Evolutionary conservation across 37 sponge, comb jelly and placozoan genomes (phyloP).

Genomic region (Diacarnus erythraeanus): DNA sequence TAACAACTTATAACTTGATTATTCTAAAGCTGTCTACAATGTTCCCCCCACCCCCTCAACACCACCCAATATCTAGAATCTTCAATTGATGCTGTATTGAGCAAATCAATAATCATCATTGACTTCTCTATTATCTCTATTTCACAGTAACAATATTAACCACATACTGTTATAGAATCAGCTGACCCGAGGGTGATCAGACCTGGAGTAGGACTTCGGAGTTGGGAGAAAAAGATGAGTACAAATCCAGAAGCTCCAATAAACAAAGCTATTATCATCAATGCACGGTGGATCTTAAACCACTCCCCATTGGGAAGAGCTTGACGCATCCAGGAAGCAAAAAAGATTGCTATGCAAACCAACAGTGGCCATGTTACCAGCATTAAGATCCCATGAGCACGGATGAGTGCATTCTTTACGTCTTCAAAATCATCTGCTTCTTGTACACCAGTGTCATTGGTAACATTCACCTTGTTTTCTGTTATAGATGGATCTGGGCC

Average conservation of each 20-base stretch:
- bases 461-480: background rate
- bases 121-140: too few relatives aligned
- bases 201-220: background rate
- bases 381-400: constrained; percentile 63
- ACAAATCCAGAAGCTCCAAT: background rate
- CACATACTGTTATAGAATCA: background rate
- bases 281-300: constrained; percentile 48
- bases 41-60: background rate
- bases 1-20: background rate
- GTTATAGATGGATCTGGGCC: background rate
- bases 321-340: constrained; percentile 70
- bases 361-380: constrained; percentile 56
- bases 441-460: too few relatives aligned
- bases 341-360: constrained; percentile 63
- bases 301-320: constrained; percentile 68
- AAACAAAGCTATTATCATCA: background rate
- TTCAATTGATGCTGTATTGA: too few relatives aligned
- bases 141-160: background rate
- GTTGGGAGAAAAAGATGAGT: background rate
- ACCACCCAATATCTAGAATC: too few relatives aligned
- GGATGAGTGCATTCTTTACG: too few relatives aligned
- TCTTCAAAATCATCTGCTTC: too few relatives aligned
- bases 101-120: too few relatives aligned
- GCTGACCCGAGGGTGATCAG: background rate
- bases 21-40: background rate